Conservation (phyloP, 2,113 vertebrate species). For the Prietella phreatophila region DNA sequence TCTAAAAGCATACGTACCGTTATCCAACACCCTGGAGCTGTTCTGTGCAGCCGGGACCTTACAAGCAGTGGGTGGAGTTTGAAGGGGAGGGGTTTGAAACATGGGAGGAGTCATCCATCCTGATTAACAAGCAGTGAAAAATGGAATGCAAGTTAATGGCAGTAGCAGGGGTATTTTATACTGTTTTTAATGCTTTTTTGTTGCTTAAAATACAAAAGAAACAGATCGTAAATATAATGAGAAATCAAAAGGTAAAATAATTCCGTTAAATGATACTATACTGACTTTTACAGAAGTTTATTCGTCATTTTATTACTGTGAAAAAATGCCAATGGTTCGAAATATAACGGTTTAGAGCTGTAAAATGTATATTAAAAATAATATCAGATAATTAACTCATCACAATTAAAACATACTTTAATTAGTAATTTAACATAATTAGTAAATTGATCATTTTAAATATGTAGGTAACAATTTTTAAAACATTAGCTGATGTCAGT, state of each 20-base stretch:
- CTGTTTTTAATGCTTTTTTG: neutral
- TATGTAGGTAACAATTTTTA: neutral
- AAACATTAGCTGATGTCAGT: neutral
- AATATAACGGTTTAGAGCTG: too few relatives aligned
- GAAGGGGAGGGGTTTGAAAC: conserved; percentile 71
- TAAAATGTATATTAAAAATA: neutral
- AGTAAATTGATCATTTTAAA: neutral
- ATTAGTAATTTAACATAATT: neutral
- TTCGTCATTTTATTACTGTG: too few relatives aligned
- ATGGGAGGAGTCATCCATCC: conserved; percentile 76
- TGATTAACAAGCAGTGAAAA: conserved; percentile 43
- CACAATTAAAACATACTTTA: neutral
- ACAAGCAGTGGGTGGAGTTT: conserved; percentile 58
- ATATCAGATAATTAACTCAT: neutral
- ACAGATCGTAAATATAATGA: too few relatives aligned
- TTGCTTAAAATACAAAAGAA: neutral
- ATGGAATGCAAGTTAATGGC: neutral
- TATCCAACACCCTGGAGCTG: conserved; percentile 60
- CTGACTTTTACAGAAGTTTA: too few relatives aligned
- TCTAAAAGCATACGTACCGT: conserved; percentile 58
- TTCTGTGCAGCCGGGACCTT: conserved; percentile 64
- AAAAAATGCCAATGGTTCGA: too few relatives aligned
- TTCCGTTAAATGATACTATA: too few relatives aligned
- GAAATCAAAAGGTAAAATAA: too few relatives aligned
- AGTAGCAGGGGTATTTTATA: neutral